Base-by-base conservation (phyloP, 2,888 invertebrate species). In the Teleiodes luculella region DNA sequence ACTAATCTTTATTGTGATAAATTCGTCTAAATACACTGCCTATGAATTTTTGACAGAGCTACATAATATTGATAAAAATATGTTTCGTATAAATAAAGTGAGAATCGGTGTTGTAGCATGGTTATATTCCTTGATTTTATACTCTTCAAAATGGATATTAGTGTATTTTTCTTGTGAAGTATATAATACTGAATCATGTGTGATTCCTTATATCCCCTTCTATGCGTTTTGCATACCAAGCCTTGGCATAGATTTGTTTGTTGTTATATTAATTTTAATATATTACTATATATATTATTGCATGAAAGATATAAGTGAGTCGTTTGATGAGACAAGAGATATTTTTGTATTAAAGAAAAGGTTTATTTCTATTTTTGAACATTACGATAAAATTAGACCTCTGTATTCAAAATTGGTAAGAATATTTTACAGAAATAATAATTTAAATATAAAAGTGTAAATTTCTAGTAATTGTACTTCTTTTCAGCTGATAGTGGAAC, bases 341-440 rank as follows among this genome's bases (percentile, higher is more conserved):
- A 18, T 48, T 48, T 20, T 2, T 3, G 1, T 35, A n/a, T 18
- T 48, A 18, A 35, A 48, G 20, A 50, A 39, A 30, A 20, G 16
- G 11, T 50, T 18, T 14, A 39, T 39, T 0, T n/a, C 6, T 16
- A 28, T 39, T 14, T 28, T 39, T 30, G 16, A 50, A 8, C 30
- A 37, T 24, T 50, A 39, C 18, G 39, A 50, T 20, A 50, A 50
- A 16, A 50, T 51, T 7, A 10, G 16, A 20, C 31, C 41, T 0
- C 14, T 51, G 3, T 51, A 41, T 20, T 31, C n/a, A 24, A 39
- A 41, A 31, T 10, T 51, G 30, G 51, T 51, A 20, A 41, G 51
- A n/a, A n/a, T 7, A 3, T 7, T 28, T 37, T 8, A 1, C 6
- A 10, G 11, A 20, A 6, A 6, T 8, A 41, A 14, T n/a, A 24